Evolutionary conservation across 2,888 invertebrate genomes (phyloP).

Genomic region (Drosophila affinis): DNA sequence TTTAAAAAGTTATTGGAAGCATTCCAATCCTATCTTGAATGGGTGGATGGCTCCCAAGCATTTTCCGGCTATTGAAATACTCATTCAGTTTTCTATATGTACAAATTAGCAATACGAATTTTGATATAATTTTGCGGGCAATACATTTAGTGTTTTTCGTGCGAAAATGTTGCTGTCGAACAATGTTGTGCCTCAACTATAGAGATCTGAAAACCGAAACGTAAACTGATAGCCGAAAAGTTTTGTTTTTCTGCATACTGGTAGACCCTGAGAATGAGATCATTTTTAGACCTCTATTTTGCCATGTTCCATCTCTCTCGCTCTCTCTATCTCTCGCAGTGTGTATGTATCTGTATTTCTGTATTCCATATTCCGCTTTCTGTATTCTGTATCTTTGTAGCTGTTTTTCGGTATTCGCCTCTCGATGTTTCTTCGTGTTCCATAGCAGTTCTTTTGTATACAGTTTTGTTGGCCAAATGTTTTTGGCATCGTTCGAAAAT

Average conservation of each 20-base stretch:
- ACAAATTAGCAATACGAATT: background rate
- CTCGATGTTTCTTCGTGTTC: background rate
- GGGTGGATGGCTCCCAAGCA: too few relatives aligned
- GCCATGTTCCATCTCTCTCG: background rate
- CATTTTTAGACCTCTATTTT: slow-evolving; percentile 28
- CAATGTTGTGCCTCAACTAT: background rate
- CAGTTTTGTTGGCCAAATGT: slow-evolving; percentile 31
- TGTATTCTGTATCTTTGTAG: background rate
- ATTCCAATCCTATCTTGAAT: too few relatives aligned
- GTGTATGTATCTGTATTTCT: background rate
- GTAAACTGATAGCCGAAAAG: background rate
- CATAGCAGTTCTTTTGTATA: slow-evolving; percentile 18
- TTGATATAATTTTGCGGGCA: background rate
- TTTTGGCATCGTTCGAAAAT: slow-evolving; percentile 21
- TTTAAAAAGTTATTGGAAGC: too few relatives aligned
- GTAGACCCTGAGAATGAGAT: slow-evolving; percentile 35
- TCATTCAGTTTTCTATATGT: background rate
- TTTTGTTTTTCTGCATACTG: slow-evolving; percentile 14
- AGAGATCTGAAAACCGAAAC: background rate
- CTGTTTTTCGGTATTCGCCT: background rate
- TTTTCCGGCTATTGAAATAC: too few relatives aligned
- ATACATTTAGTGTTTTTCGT: background rate
- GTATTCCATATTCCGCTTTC: background rate
- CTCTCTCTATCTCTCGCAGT: too few relatives aligned
- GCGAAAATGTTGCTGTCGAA: too few relatives aligned